Evolutionary conservation across 2,888 invertebrate species (phyloP).

Genomic region (Antheraea yamamai): DNA sequence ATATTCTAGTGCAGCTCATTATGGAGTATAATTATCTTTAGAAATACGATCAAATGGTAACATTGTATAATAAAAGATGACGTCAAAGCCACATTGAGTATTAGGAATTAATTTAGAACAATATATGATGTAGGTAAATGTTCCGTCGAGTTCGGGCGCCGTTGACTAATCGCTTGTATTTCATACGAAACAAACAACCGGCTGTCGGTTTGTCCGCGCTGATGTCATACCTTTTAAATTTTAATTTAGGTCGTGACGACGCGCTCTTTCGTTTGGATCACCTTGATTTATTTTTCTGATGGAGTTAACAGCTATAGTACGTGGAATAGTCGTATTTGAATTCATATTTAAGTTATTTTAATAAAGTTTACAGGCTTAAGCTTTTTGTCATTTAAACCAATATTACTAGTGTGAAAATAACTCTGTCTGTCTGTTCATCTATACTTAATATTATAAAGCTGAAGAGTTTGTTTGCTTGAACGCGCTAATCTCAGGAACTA

Average conservation of each 20-base stretch:
- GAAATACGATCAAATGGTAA: no score
- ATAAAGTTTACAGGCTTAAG: no score
- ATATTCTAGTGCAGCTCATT: no score
- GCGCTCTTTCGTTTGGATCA: constrained; percentile 16
- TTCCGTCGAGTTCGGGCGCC: constrained; percentile 29
- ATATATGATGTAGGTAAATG: constrained; percentile 7
- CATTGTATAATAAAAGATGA: no score
- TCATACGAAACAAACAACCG: constrained; percentile 22
- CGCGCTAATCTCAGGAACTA: no score
- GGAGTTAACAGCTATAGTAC: not conserved
- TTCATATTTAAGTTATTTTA: not conserved
- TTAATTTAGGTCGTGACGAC: constrained; percentile 13
- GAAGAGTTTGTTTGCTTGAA: no score
- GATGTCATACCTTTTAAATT: constrained; percentile 22
- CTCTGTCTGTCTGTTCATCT: no score
- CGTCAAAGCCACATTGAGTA: not conserved
- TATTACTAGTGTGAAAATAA: no score
- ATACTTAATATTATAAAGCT: no score
- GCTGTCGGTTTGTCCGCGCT: constrained; percentile 33
- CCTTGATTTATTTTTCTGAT: constrained; percentile 15
- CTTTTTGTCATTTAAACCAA: no score
- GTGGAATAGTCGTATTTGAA: not conserved
- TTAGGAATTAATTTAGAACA: constrained; percentile 14
- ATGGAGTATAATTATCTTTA: no score
- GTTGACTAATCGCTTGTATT: constrained; percentile 30